Evolutionary conservation across 2,113 vertebrate species (phyloP), one percentile per base, ranked within the genome.

Genomic region (Lucifuga dentata): DNA sequence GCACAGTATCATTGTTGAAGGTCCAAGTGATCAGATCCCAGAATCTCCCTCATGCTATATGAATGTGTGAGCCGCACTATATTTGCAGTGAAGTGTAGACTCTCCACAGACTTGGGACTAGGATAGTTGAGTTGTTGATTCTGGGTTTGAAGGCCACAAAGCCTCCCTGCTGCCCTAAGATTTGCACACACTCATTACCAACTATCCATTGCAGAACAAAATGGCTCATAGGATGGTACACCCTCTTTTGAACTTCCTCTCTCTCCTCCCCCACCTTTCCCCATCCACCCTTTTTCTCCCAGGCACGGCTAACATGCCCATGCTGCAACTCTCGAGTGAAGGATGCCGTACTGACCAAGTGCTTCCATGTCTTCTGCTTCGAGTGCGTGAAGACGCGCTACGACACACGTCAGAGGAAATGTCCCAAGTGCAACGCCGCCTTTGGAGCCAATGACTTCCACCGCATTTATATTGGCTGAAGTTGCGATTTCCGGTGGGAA

Each of bases 391-490:
- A 98, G 81, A 98, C 95, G 0, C 95, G 96, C 65, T 98, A 97
- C 0, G 96, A 98, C 88, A 98, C 97, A 0, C 94, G 96, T 17
- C 98, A 99, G 90, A 95, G 96, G 80, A 99, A 98, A 61, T 98
- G 97, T 81, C 97, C 97, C 49, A 98, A 99, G 83, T 99, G 98
- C 86, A 99, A 97, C 0, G 96, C 95, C 0, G 97, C 98, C 16
- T 99, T 99, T 1, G 96, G 97, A 13, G 98, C 97, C 46, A 98
- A 97, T 0, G 95, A 99, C 89, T 99, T 98, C 89, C 98, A 99
- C 40, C 95, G 97, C 68, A 99, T 98, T 83, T 97, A 97, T 92
- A 98, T 98, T 0, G 95, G 95, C 46, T 98, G 92, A 94, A 49
- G 45, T 21, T 2, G 21, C 20, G 0, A 1, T 10, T 23, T n/a